phyloP scores from a whole-genome alignment of 1,140 invertebrate species.

The Ips nitidus region DNA sequence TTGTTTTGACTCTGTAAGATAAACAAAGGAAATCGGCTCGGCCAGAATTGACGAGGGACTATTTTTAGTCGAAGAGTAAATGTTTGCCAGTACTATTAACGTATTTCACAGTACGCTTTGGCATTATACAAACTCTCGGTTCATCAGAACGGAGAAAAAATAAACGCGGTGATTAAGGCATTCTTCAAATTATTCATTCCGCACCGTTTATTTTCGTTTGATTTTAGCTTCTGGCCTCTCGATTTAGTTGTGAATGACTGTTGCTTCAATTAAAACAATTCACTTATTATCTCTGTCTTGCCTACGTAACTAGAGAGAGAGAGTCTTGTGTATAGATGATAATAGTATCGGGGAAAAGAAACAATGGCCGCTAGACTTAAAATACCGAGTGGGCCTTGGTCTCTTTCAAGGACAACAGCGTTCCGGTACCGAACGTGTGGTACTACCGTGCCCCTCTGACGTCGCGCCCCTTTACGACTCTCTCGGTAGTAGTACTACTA shows the following conservation, averaged over 20 bases:
- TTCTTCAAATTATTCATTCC: constrained; percentile 25
- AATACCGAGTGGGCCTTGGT: constrained; percentile 22
- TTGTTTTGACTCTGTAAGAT: constrained; percentile 28
- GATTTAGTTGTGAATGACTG: neutral
- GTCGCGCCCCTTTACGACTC: neutral
- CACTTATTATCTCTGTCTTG: too few relatives aligned
- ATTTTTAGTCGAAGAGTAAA: constrained; percentile 30
- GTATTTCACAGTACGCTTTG: constrained; percentile 9
- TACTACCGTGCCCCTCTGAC: constrained; percentile 2
- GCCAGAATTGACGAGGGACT: constrained; percentile 29
- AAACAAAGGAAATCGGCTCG: constrained; percentile 26
- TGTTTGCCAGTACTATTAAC: constrained; percentile 37
- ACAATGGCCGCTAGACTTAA: constrained; percentile 8
- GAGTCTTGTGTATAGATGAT: too few relatives aligned
- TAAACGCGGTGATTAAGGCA: constrained; percentile 26
- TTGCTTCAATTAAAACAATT: too few relatives aligned
- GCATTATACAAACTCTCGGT: constrained; percentile 10
- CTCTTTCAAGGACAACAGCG: constrained; percentile 21
- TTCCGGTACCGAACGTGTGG: constrained; percentile 21
- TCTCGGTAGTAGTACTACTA: constrained; percentile 12
- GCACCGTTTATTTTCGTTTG: constrained; percentile 11
- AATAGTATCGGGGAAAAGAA: too few relatives aligned
- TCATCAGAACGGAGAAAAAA: constrained; percentile 20
- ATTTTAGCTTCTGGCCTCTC: too few relatives aligned
- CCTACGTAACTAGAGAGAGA: too few relatives aligned